phyloP scores from a whole-genome alignment of 2,797 vertebrate species.

The Sorex maritimensis region DNA sequence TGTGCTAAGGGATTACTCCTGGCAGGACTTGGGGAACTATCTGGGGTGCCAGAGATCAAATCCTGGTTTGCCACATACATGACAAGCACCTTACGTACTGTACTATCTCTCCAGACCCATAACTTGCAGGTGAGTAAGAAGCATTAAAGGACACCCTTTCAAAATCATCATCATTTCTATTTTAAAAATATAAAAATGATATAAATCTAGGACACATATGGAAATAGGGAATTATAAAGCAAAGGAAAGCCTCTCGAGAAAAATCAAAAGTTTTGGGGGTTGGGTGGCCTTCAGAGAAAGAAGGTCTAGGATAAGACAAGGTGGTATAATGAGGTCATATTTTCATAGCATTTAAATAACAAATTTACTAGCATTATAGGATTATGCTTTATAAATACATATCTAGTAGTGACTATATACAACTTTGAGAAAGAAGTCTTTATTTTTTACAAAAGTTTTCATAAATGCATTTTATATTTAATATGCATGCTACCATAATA shows the following conservation, averaged over 20 bases:
- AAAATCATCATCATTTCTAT: constrained; percentile 25
- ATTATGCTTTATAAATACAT: constrained; percentile 64
- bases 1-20: no score
- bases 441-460: constrained; percentile 90
- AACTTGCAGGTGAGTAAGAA: background rate
- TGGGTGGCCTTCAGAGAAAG: background rate
- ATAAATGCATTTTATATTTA: constrained; percentile 82
- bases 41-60: no score
- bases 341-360: constrained; percentile 35
- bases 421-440: constrained; percentile 87
- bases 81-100: no score
- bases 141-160: constrained; percentile 27
- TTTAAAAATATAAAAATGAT: constrained; percentile 58
- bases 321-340: background rate
- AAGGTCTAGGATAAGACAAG: background rate
- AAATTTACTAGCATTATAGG: constrained; percentile 54
- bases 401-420: constrained; percentile 81
- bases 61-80: no score
- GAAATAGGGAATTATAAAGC: constrained; percentile 34
- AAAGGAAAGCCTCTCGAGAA: background rate
- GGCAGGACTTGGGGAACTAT: no score
- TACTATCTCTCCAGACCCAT: background rate
- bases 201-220: constrained; percentile 50
- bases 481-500: constrained; percentile 87
- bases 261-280: background rate